phyloP scores from a whole-genome alignment of 2,113 vertebrate species.

The Salminus brasiliensis region DNA sequence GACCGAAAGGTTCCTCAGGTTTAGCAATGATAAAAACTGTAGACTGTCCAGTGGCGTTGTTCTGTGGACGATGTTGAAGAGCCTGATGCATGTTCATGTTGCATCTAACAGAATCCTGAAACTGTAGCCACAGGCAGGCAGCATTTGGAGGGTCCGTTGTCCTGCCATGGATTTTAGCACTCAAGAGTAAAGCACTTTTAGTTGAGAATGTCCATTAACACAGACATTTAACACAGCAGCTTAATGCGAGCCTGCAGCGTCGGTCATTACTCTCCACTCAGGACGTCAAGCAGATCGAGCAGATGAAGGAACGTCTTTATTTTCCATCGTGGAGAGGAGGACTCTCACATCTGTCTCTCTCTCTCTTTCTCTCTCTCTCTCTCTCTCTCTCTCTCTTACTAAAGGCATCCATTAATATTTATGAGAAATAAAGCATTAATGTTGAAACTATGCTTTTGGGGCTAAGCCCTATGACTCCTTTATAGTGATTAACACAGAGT shows the following conservation, averaged over 20 bases:
- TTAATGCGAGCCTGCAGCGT: conserved; percentile 2
- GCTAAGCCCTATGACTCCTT: conserved; percentile 73
- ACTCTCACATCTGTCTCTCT: conserved; percentile 25
- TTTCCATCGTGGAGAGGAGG: conserved; percentile 10
- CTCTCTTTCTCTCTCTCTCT: conserved; percentile 11
- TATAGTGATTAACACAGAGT: conserved; percentile 77
- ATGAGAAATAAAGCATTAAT: conserved; percentile 77
- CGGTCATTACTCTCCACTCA: background rate
- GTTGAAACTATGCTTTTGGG: conserved; percentile 75
- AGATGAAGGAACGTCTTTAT: conserved; percentile 30
- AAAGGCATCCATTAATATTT: conserved; percentile 77
- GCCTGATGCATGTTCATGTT: background rate
- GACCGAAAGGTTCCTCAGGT: no score
- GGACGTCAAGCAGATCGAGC: conserved; percentile 3
- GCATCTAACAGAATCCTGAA: background rate
- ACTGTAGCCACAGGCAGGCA: background rate
- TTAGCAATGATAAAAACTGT: background rate
- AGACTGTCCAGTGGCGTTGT: background rate
- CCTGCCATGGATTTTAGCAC: background rate
- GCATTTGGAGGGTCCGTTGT: background rate
- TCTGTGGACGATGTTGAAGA: background rate
- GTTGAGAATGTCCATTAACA: background rate
- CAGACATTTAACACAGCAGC: conserved; percentile 17
- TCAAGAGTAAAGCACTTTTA: background rate
- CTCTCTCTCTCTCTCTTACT: conserved; percentile 59